Base-by-base conservation (phyloP, 2,888 invertebrate species). In the Drosophila peninsularis region DNA sequence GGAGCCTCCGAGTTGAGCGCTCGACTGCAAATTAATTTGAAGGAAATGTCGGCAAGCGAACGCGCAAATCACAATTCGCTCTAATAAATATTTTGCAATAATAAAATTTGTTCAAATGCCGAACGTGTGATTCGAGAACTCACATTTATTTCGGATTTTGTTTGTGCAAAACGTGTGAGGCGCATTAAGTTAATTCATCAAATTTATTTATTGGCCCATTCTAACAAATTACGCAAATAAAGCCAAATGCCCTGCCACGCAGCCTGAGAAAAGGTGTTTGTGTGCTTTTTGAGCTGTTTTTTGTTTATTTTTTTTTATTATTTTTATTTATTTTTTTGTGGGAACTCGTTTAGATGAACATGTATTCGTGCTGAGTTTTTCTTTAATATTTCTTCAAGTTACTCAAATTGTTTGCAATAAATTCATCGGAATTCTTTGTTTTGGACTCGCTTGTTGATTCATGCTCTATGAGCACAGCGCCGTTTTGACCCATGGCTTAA, bases 21-120 rank as follows among this genome's bases (percentile, higher is more conserved):
- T 27, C 27, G 27, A 27, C 27, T 44, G 61, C 62, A 71, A 82
- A 82, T 76, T 70, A 72, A 78, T 63, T 82, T 50, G 76, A 78
- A 76, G 80, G 78, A 74, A 75, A 79, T 53, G 66, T 86, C 72
- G 63, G 71, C 65, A 79, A 86, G 79, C 58, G 47, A 3, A 24
- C 21, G 24, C 62, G 49, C 50, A 62, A 63, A 54, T 39, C 53
- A 19, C 36, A 32, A 64, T 47, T 63, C 54, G 64, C 32, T 63
- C 44, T 32, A n/a, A 41, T 55, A 50, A 67, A 39, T 53, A 44
- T 44, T 65, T 65, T 42, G 62, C 52, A 58, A 63, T 24, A 37
- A 58, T 55, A 44, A 53, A 62, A 60, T 27, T 53, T 62, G 39
- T 57, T 27, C 41, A 47, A 71, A 60, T 56, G 61, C 30, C 49